These are phyloP conservation scores for Plectrocnemia conspersa DNA, from an alignment of 1,140 invertebrate genomes.

Conservation along the genomic window DNA sequence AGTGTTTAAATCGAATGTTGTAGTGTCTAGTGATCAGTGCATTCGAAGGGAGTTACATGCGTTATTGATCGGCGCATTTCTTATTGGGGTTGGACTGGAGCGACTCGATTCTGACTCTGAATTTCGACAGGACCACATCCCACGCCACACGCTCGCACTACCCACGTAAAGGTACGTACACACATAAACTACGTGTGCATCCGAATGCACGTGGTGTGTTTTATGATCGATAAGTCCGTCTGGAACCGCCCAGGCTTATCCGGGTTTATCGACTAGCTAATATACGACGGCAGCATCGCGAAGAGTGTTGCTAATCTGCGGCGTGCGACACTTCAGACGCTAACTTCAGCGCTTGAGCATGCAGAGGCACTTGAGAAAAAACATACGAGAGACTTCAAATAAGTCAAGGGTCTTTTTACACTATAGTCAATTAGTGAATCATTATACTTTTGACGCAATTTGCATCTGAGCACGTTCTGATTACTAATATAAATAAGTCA, in stretches of 20 bases:
- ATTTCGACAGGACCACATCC: neutral
- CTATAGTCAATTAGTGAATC: no score
- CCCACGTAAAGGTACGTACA: neutral
- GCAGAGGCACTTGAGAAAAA: no score
- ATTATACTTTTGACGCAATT: no score
- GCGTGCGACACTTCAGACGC: no score
- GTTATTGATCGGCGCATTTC: conserved; percentile 31
- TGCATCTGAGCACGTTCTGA: no score
- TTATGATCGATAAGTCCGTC: conserved; percentile 34
- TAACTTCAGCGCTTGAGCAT: no score
- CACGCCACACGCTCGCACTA: neutral
- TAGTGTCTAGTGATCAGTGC: no score
- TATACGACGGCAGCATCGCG: neutral
- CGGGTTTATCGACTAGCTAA: conserved; percentile 3
- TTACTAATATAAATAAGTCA: no score
- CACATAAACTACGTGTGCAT: neutral
- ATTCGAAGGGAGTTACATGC: conserved; percentile 27
- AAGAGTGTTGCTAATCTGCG: neutral
- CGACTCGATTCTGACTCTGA: neutral
- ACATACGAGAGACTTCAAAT: no score
- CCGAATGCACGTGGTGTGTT: conserved; percentile 29
- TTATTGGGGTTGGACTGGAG: conserved; percentile 15
- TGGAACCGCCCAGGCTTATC: neutral
- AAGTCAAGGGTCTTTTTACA: no score
- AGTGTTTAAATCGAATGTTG: no score